These are phyloP conservation scores for Otolemur garnettii DNA, from an alignment of 2,113 vertebrate species.

Conservation along the genomic window DNA sequence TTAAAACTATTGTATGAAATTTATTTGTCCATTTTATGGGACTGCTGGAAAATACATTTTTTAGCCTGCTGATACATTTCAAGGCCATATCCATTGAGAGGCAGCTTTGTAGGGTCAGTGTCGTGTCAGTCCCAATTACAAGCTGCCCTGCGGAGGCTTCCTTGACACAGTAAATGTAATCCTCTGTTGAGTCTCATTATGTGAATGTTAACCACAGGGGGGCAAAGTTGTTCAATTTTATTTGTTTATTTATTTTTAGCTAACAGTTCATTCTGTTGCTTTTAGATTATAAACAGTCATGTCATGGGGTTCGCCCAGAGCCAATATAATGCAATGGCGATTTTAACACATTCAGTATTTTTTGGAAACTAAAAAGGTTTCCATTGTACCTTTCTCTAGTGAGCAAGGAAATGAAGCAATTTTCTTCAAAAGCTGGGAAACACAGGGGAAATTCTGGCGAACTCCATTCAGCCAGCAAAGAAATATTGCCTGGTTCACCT, in stretches of 20 bases:
- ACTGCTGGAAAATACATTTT: not conserved
- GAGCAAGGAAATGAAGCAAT: not conserved
- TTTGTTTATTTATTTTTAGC: not conserved
- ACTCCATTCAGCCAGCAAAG: not conserved
- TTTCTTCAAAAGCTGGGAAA: constrained; percentile 43
- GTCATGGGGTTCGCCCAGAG: not conserved
- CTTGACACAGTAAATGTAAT: constrained; percentile 4
- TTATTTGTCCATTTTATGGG: not conserved
- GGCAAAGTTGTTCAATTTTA: not conserved
- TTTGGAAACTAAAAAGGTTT: constrained; percentile 49
- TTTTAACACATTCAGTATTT: not conserved
- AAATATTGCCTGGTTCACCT: not conserved
- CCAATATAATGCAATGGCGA: not conserved
- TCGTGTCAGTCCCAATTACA: not conserved
- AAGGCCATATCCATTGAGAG: not conserved
- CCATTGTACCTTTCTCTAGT: not conserved
- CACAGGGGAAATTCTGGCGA: not conserved
- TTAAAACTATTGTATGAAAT: not conserved
- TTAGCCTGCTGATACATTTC: constrained; percentile 42
- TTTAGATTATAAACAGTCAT: not conserved
- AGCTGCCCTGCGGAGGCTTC: not conserved
- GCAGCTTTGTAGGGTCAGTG: not conserved
- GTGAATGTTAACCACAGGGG: not conserved
- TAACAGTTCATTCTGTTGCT: not conserved
- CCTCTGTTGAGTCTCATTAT: not conserved